Conservation (phyloP, 2,888 invertebrate species). For the Nomada hirtipes region DNA sequence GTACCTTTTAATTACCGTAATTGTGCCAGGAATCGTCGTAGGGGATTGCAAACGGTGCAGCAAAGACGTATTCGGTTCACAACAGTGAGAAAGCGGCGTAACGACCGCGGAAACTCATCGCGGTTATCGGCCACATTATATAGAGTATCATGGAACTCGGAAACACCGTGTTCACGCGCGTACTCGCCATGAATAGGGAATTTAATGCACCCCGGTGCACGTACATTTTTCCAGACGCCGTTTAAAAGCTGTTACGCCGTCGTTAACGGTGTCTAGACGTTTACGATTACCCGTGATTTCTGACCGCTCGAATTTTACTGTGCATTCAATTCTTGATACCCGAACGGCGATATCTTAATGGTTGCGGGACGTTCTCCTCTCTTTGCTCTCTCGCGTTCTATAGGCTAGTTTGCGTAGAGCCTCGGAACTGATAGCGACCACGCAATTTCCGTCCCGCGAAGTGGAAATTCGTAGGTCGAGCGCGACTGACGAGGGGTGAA, state of each 20-base stretch:
- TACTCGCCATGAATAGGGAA: not conserved
- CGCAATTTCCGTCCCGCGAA: not conserved
- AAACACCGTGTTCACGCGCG: not conserved
- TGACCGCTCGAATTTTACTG: conserved; percentile 34
- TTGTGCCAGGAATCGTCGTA: not conserved
- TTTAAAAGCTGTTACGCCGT: conserved; percentile 16
- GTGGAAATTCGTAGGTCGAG: not conserved
- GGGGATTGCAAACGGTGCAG: not conserved
- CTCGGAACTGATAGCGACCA: not conserved
- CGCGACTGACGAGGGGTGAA: too few relatives aligned
- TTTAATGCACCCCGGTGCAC: not conserved
- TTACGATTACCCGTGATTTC: conserved; percentile 43
- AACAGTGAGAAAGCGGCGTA: not conserved
- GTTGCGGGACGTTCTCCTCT: conserved; percentile 7
- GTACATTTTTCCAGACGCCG: not conserved
- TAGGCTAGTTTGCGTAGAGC: not conserved
- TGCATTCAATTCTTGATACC: conserved; percentile 17
- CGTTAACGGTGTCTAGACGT: conserved; percentile 36
- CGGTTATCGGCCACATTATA: not conserved
- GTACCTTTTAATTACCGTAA: not conserved
- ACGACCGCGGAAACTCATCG: not conserved
- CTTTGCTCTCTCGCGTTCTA: not conserved
- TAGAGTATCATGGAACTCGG: conserved; percentile 1
- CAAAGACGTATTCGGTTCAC: not conserved
- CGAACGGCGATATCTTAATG: conserved; percentile 29